A percentile compares a stretch with the other conserved stretches of the same genome.
Conservation (phyloP, 2,888 invertebrate genomes). For the Pherbina coryleti region DNA sequence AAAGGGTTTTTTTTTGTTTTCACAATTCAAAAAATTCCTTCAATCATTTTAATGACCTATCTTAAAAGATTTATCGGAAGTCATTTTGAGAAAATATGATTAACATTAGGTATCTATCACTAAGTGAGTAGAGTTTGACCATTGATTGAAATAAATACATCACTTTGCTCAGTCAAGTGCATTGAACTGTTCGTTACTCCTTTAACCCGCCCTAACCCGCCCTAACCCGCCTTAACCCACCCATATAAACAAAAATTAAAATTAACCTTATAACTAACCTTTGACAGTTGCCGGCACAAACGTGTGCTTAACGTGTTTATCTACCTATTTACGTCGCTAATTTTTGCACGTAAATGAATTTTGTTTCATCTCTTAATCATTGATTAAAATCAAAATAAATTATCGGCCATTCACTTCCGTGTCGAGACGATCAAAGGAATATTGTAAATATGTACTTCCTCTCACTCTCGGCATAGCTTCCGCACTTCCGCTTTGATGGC, state of each 20-base stretch:
- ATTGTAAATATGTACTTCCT: not conserved
- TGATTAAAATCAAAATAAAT: slow-evolving; percentile 37
- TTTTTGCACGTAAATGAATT: not conserved
- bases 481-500: not conserved
- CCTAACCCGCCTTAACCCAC: too few relatives aligned
- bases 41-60: too few relatives aligned
- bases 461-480: not conserved
- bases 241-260: not conserved
- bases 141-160: not conserved
- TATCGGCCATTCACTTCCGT: not conserved
- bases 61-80: too few relatives aligned
- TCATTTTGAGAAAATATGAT: too few relatives aligned
- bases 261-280: not conserved
- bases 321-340: not conserved
- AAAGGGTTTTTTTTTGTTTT: too few relatives aligned
- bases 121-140: not conserved
- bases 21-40: too few relatives aligned
- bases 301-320: not conserved
- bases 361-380: slow-evolving; percentile 17
- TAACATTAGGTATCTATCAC: too few relatives aligned
- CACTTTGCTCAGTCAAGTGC: not conserved
- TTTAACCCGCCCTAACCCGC: too few relatives aligned
- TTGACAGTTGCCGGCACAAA: not conserved
- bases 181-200: too few relatives aligned
- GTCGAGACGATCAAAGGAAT: not conserved